Base-by-base conservation (phyloP, 2,797 vertebrate genomes). In the Rhinella marina region DNA sequence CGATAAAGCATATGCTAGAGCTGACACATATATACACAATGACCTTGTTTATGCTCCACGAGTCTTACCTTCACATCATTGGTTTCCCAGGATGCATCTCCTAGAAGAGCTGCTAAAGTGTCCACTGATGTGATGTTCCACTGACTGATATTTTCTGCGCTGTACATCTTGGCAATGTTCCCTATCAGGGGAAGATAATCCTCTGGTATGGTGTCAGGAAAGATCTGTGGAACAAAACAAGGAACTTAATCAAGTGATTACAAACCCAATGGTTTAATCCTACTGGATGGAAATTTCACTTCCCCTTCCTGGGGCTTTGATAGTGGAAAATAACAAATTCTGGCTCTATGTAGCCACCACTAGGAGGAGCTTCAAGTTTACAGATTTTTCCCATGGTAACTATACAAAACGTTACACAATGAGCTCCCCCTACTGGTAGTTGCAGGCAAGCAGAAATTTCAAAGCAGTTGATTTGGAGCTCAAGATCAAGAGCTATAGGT, bases 111-210 rank as follows among this genome's bases (percentile, higher is more conserved):
- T 23, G 80, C 48, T 32, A 91, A 81, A 5, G 88, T 90, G 11
- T 90, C 85, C 1, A 68, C 59, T 25, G 41, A n/a, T 41, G 88
- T 89, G 8, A 90, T 86, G 12, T 87, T 91, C 90, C 90, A 91
- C 3, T 16, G 25, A 61, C 52, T 62, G 25, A 91, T 88, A 23
- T 90, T 85, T 3, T 84, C 8, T 3, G 76, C 17, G 29, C 84
- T 90, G 3, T 90, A 91, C 32, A 75, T 61, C 4, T 16, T 78
- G 57, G 85, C 81, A 66, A 91, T 87, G 21, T 84, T 86, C 9
- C 90, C 88, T 29, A 91, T 29, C 25, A 86, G 72, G 52, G 64
- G 59, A 52, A 91, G 87, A 29, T 89, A 86, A 2, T 84, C 78
- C 75, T 90, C 82, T 19, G 85, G 56, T 8, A 89, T 8, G 12